These are phyloP conservation scores for Zeugodacus cucurbitae DNA, from an alignment of 1,140 invertebrate genomes.

Conservation along the genomic window DNA sequence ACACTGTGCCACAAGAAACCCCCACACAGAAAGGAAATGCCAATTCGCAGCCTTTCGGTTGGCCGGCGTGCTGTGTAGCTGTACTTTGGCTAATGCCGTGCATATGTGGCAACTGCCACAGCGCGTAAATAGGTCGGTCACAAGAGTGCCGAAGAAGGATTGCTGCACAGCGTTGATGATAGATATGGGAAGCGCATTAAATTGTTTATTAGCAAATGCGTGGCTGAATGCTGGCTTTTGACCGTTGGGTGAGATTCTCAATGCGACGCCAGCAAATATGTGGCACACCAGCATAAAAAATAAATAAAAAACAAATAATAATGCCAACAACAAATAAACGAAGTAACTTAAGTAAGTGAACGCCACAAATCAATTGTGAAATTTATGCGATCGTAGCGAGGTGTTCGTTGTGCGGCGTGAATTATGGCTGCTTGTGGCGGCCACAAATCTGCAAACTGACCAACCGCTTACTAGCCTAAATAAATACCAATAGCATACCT, in stretches of 20 bases:
- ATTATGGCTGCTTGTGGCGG: slow-evolving; percentile 6
- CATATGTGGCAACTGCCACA: not conserved
- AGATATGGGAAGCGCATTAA: slow-evolving; percentile 36
- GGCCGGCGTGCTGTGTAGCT: not conserved
- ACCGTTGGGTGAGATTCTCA: not conserved
- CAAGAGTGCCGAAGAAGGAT: not conserved
- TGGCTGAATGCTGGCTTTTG: not conserved
- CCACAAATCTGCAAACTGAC: slow-evolving; percentile 30
- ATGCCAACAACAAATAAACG: not conserved
- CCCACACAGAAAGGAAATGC: not conserved
- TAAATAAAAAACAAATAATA: not conserved
- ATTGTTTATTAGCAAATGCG: slow-evolving; percentile 7
- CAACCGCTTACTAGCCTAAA: not conserved
- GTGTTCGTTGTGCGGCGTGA: not conserved
- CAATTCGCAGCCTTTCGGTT: not conserved
- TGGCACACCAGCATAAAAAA: not conserved
- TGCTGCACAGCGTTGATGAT: not conserved
- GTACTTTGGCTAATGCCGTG: not conserved
- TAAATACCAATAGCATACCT: not conserved
- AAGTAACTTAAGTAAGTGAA: not conserved
- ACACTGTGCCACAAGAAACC: not conserved
- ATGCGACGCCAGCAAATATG: not conserved
- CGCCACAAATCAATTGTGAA: slow-evolving; percentile 22
- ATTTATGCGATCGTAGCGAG: slow-evolving; percentile 25
- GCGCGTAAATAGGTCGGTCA: not conserved